phyloP scores from a whole-genome alignment of 2,113 vertebrate species.

The Brevimyrus niger region DNA sequence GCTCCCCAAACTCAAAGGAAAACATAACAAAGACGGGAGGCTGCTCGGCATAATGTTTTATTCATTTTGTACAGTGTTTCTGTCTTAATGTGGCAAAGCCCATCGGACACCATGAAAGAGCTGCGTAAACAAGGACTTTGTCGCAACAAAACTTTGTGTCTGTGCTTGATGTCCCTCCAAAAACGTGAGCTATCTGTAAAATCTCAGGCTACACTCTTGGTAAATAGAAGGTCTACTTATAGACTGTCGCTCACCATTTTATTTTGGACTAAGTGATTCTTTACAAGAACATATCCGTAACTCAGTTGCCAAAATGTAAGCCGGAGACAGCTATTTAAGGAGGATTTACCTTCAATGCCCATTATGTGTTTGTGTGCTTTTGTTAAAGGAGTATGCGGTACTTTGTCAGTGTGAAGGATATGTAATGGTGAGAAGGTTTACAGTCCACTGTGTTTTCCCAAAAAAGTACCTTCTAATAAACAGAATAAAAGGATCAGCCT shows the following conservation, averaged over 20 bases:
- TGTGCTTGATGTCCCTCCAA: not conserved
- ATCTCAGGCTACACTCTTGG: not conserved
- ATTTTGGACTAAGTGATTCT: not conserved
- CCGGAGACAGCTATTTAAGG: not conserved
- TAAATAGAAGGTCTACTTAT: not conserved
- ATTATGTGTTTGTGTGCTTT: not conserved
- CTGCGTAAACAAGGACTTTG: conserved; percentile 9
- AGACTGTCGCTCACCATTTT: not conserved
- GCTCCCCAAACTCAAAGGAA: conserved; percentile 8
- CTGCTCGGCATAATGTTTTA: conserved; percentile 8
- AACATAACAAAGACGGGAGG: conserved; percentile 1
- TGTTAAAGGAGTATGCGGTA: not conserved
- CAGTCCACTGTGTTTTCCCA: not conserved
- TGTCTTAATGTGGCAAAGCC: conserved; percentile 3
- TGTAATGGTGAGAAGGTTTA: not conserved
- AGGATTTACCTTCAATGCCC: not conserved
- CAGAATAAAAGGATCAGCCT: not conserved
- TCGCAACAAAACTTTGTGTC: not conserved
- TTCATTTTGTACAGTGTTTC: conserved; percentile 7
- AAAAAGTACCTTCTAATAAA: not conserved
- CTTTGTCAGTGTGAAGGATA: not conserved
- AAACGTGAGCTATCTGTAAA: not conserved
- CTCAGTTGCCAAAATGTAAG: not conserved
- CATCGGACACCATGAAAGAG: conserved; percentile 3
- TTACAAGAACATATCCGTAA: not conserved